Evolutionary conservation across 2,113 vertebrate genomes (phyloP).

Genomic region (Saccopteryx leptura): DNA sequence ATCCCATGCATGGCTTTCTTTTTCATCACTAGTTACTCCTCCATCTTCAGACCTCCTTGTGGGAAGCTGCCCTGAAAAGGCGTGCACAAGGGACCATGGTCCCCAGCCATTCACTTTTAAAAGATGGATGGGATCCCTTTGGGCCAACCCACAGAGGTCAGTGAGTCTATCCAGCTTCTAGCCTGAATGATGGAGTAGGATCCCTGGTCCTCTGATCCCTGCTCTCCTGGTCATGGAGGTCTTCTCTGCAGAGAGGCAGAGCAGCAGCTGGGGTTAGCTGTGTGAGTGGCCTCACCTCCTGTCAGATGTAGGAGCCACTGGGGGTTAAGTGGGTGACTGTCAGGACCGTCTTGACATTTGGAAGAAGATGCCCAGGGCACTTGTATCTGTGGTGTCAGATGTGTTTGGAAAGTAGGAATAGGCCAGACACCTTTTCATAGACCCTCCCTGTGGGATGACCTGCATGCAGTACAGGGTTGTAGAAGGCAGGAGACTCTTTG

Average conservation of each 20-base stretch:
- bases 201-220: too few relatives aligned
- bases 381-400: not conserved
- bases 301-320: not conserved
- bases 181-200: not conserved
- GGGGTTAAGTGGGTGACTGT: not conserved
- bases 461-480: not conserved
- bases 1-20: rapidly evolving
- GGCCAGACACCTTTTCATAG: not conserved
- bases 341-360: not conserved
- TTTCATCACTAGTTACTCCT: not conserved
- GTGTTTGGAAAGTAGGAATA: not conserved
- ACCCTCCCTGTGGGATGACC: too few relatives aligned
- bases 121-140: not conserved
- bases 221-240: not conserved
- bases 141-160: not conserved
- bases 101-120: not conserved
- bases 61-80: not conserved
- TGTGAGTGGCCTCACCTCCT: not conserved
- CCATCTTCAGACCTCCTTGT: not conserved
- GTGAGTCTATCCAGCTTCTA: not conserved
- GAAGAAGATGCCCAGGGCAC: not conserved
- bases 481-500: not conserved
- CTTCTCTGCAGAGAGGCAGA: not conserved
- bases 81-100: not conserved
- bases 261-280: not conserved